Evolutionary conservation across 2,797 vertebrate genomes (phyloP).

Genomic region (Lutjanus campechanus): DNA sequence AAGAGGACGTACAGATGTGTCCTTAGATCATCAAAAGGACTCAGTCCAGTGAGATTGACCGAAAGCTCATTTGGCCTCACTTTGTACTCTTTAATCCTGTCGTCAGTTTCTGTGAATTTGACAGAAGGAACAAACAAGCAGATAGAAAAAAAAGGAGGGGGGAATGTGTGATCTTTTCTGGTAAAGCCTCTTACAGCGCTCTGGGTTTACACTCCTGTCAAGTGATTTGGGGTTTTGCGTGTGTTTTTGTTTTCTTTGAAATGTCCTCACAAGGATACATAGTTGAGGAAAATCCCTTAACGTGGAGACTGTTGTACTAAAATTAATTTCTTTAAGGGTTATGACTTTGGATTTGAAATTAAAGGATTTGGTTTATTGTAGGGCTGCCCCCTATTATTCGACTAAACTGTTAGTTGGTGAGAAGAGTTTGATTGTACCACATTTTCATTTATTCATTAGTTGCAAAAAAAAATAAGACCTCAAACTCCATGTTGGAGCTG

Average conservation of each 20-base stretch:
- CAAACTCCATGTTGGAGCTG: too few relatives aligned
- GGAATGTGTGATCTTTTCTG: conserved; percentile 67
- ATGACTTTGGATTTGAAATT: conserved; percentile 38
- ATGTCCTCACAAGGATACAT: conserved; percentile 52
- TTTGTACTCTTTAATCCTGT: conserved; percentile 53
- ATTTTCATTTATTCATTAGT: too few relatives aligned
- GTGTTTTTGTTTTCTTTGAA: conserved; percentile 44
- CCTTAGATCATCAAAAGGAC: conserved; percentile 34
- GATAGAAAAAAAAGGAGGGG: conserved; percentile 1
- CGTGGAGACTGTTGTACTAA: conserved; percentile 21
- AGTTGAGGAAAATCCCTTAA: conserved; percentile 42
- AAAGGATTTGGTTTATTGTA: conserved; percentile 8
- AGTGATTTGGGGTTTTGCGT: conserved; percentile 63
- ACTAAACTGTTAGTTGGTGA: too few relatives aligned
- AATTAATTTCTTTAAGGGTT: conserved; percentile 33
- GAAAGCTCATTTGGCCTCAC: conserved; percentile 52
- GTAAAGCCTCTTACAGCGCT: conserved; percentile 74
- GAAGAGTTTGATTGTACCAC: too few relatives aligned
- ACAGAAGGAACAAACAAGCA: conserved; percentile 60
- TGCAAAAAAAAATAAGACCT: too few relatives aligned
- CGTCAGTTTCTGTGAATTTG: conserved; percentile 57
- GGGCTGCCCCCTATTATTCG: too few relatives aligned
- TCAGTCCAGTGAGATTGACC: conserved; percentile 30
- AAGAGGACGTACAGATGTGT: conserved; percentile 7
- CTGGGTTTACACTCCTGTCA: conserved; percentile 70